Base-by-base conservation (phyloP, 2,888 invertebrate species). In the Phlogophora meticulosa region DNA sequence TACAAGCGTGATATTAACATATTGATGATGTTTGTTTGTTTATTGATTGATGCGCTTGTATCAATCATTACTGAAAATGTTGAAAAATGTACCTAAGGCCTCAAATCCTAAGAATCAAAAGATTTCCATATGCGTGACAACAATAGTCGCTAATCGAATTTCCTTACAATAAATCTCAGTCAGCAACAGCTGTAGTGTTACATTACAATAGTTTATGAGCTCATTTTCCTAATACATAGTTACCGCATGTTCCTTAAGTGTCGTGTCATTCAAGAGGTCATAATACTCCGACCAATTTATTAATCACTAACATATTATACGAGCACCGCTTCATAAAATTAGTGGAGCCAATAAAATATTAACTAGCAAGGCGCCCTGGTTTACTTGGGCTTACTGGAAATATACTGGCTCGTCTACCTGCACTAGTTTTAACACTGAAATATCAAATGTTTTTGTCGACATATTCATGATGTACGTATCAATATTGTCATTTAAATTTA, bases 171-270 rank as follows among this genome's bases (percentile, higher is more conserved):
- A 45, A 78, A 76, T 63, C 62, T 43, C 17, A 28, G 11, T 10
- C 69, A 60, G 59, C 40, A 59, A 48, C 48, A 28, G 22, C 34
- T 13, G 28, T 28, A 17, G 28, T 22, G 63, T 42, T 45, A n/a
- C n/a, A 32, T n/a, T n/a, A 61, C 42, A 49, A 59, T 57, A 46
- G 55, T 77, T 60, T 60, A 70, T 63, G 40, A 34, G 51, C 42
- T 46, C 55, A 74, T 81, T 67, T 74, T 42, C 34, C 52, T 66
- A 73, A 68, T n/a, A n/a, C n/a, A n/a, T 46, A 56, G 72, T 76
- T 45, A 63, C 42, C 9, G 42, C 55, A 40, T 75, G 40, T 49
- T 71, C 57, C 15, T 46, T 58, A 48, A 57, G 24, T 64, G 51
- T 51, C 61, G 58, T 38, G 45, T 51, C 69, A 66, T 78, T 81